These are phyloP conservation scores for Gonioctena quinquepunctata DNA, from an alignment of 1,140 invertebrate species.

Conservation along the genomic window DNA sequence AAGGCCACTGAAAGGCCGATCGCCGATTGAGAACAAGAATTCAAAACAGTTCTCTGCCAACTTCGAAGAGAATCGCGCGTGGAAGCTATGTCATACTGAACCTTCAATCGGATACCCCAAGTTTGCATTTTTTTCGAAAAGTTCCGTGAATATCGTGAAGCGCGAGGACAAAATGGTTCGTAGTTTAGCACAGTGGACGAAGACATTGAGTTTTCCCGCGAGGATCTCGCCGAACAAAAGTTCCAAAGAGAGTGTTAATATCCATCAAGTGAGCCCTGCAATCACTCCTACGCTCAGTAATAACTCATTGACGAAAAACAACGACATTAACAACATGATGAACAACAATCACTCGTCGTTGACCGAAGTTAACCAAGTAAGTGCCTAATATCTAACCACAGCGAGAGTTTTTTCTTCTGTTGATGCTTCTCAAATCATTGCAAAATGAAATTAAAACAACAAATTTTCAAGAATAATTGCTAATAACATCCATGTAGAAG, in stretches of 20 bases:
- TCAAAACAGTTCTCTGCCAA: constrained; percentile 29
- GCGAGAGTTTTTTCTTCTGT: no score
- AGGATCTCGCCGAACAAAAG: constrained; percentile 77
- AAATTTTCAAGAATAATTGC: not conserved
- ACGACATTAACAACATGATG: constrained; percentile 50
- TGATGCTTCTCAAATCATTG: no score
- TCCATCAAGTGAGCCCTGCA: constrained; percentile 45
- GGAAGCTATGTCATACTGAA: not conserved
- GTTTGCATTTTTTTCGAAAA: not conserved
- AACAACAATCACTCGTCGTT: constrained; percentile 45
- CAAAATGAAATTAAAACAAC: not conserved
- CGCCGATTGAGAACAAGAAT: constrained; percentile 27
- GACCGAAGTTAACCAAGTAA: constrained; percentile 52
- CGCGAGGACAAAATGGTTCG: constrained; percentile 69
- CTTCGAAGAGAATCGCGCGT: not conserved
- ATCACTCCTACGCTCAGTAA: constrained; percentile 51
- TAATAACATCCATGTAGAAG: not conserved
- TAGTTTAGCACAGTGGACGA: constrained; percentile 83
- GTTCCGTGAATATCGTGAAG: not conserved
- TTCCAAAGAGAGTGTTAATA: constrained; percentile 67
- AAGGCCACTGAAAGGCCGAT: constrained; percentile 48
- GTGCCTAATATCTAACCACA: constrained; percentile 23
- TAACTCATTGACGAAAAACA: constrained; percentile 47
- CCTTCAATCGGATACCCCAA: not conserved
- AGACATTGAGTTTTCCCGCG: constrained; percentile 83